A percentile compares a stretch with the other conserved stretches of the same genome.
Evolutionary conservation across 2,888 invertebrate species (phyloP).

Genomic region (Drosophila tripunctata): DNA sequence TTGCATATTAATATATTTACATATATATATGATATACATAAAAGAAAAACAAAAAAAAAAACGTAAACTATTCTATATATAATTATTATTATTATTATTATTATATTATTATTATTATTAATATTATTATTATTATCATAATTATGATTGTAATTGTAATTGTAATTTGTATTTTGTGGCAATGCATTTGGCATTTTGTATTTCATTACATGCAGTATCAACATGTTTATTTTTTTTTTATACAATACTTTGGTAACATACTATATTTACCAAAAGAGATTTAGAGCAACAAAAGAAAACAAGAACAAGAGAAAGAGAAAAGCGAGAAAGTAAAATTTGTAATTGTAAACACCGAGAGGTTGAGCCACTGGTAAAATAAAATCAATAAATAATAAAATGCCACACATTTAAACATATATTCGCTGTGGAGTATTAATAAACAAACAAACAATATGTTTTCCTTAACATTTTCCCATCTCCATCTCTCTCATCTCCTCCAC

Average conservation of each 20-base stretch:
- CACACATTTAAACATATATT: conserved; percentile 30
- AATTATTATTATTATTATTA: too few species aligned
- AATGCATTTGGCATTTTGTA: conserved; percentile 54
- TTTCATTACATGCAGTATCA: conserved; percentile 44
- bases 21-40: conserved; percentile 33
- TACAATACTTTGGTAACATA: conserved; percentile 35
- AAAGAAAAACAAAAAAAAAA: too few species aligned
- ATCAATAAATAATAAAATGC: too few species aligned
- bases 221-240: conserved; percentile 26
- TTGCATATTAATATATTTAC: conserved; percentile 27
- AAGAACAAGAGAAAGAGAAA: conserved; percentile 6
- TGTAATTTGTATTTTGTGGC: conserved; percentile 44
- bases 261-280: conserved; percentile 31
- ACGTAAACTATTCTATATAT: too few species aligned
- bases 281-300: conserved; percentile 37
- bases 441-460: conserved; percentile 20
- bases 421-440: conserved; percentile 58
- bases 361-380: conserved; percentile 58
- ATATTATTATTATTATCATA: conserved; percentile 33
- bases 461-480: not conserved
- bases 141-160: conserved; percentile 30
- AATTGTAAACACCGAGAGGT: conserved; percentile 64
- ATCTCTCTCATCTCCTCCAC: too few species aligned
- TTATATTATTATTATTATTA: conserved; percentile 30
- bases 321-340: conserved; percentile 14